phyloP scores from a whole-genome alignment of 1,140 invertebrate species.

The Hypsibius dujardini region DNA sequence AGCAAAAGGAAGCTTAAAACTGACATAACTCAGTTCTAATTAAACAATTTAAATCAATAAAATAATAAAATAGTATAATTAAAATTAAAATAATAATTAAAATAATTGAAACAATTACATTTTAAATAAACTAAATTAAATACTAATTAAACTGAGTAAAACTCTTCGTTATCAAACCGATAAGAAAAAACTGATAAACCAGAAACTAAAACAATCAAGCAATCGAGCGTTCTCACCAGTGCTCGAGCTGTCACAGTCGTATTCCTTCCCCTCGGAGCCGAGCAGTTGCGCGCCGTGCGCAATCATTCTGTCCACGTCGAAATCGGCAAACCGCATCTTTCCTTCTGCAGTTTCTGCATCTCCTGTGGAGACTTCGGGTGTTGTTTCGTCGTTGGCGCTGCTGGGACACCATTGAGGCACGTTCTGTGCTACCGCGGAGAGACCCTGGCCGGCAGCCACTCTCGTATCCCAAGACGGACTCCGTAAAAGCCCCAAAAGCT shows the following conservation, averaged over 20 bases:
- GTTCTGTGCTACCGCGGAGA: constrained; percentile 73
- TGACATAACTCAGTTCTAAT: too few relatives aligned
- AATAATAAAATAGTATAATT: too few relatives aligned
- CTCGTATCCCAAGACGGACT: constrained; percentile 78
- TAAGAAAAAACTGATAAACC: neutral
- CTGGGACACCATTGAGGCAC: constrained; percentile 68
- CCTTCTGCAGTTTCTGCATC: constrained; percentile 18
- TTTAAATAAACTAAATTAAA: too few relatives aligned
- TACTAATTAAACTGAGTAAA: too few relatives aligned
- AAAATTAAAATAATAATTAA: too few relatives aligned
- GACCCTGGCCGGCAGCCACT: constrained; percentile 74
- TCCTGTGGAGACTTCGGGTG: constrained; percentile 8
- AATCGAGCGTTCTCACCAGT: too few relatives aligned
- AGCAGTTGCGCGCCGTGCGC: constrained; percentile 61
- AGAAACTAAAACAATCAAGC: too few relatives aligned
- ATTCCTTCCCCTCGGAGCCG: constrained; percentile 73
- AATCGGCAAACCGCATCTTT: constrained; percentile 50
- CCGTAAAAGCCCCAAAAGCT: constrained; percentile 56
- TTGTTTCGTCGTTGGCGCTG: constrained; percentile 29
- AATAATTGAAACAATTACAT: too few relatives aligned
- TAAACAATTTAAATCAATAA: neutral
- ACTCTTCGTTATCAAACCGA: neutral
- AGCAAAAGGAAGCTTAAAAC: too few relatives aligned
- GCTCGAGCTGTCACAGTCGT: constrained; percentile 42
- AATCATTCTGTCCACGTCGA: constrained; percentile 62